Base-by-base conservation (phyloP, 2,797 vertebrate genomes). In the Tadarida brasiliensis region DNA sequence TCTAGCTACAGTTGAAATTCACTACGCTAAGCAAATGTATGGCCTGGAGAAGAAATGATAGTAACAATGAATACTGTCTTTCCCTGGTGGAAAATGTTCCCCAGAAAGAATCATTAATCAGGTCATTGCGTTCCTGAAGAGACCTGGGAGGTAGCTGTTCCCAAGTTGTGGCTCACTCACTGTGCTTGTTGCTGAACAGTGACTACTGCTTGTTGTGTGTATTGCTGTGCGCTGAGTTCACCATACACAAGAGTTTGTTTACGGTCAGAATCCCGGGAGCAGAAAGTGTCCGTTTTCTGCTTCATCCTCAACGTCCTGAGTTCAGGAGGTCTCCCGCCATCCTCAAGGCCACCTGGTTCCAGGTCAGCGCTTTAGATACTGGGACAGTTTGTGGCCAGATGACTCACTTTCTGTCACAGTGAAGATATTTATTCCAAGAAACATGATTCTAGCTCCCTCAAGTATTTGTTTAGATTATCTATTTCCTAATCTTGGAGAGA, bases 351-450 rank as follows among this genome's bases (percentile, higher is more conserved):
- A n/a, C 54, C 59, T 67, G 88, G 10, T 39, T 68, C 63, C 35
- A 2, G 14, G 26, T 67, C 35, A 70, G 8, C 11, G 12, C 39
- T 56, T 95, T 28, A 17, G n/a, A 24, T 2, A 20, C 61, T 44
- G 47, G 49, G 33, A 74, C 71, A 44, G 28, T 30, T 0, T 26
- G 24, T 16, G 51, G 19, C 83, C 59, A 57, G 30, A 33, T 87
- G 57, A 59, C 61, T 94, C 68, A 22, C 22, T 81, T 91, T 84
- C 68, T 65, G 7, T 83, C 85, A 74, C 49, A 47, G 0, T 28
- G 49, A 86, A 70, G 5, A 5, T 39, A 30, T 14, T 74, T 70
- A 54, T 78, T 71, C 19, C 15, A 54, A 47, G 68, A 74, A 81
- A 35, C 51, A 10, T 26, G 51, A 94, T 73, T 85, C 4, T 61